phyloP scores from a whole-genome alignment of 2,888 invertebrate species.

The Heliconius cydno region DNA sequence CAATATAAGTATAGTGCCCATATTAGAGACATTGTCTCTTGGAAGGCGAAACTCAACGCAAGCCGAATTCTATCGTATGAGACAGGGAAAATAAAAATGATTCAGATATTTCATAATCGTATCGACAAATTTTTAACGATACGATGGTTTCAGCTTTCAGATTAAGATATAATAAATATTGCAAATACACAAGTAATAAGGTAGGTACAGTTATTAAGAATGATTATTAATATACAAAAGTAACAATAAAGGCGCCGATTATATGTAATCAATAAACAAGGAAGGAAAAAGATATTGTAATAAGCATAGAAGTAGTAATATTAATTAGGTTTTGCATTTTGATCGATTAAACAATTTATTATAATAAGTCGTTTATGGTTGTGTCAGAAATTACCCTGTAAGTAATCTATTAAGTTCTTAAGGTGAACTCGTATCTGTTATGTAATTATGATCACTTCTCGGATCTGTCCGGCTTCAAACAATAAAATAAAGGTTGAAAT shows the following conservation, averaged over 20 bases:
- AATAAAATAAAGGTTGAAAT: too few species aligned
- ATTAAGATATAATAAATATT: too few species aligned
- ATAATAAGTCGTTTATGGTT: neutral
- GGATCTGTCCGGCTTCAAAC: neutral
- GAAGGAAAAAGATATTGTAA: neutral
- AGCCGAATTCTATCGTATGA: too few species aligned
- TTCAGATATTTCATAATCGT: too few species aligned
- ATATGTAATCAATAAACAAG: neutral
- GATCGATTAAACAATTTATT: neutral
- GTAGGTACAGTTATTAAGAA: neutral
- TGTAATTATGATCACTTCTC: neutral
- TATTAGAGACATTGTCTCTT: too few species aligned
- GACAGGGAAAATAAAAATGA: too few species aligned
- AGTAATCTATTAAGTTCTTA: neutral
- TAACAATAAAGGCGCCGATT: neutral
- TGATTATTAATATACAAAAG: neutral
- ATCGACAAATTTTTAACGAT: too few species aligned
- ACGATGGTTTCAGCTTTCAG: neutral
- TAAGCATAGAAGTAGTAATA: neutral
- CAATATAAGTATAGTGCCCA: too few species aligned
- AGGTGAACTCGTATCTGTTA: neutral
- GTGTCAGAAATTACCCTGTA: neutral
- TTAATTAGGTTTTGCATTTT: neutral
- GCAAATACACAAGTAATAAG: too few species aligned
- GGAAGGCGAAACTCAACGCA: too few species aligned